A percentile compares a stretch with the other conserved stretches of the same genome.
Conservation (phyloP, 2,113 vertebrate genomes). For the Odocoileus virginianus region DNA sequence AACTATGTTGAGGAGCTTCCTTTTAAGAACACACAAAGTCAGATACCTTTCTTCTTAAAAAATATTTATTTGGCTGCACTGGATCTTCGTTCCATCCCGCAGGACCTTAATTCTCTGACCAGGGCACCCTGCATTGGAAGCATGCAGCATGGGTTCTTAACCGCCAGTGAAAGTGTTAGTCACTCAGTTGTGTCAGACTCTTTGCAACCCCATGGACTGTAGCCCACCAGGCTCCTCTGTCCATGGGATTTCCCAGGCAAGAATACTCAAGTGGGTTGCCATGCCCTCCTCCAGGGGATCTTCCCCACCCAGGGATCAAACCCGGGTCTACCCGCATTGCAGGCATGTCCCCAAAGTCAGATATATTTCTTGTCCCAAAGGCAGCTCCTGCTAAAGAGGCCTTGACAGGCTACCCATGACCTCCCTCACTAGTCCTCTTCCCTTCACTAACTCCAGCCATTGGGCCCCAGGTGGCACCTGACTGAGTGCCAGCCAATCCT, state of each 20-base stretch:
- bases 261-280: not conserved
- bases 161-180: not conserved
- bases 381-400: not conserved
- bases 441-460: not conserved
- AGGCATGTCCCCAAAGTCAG: not conserved
- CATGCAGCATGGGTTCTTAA: not conserved
- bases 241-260: not conserved
- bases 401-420: not conserved
- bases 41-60: not conserved
- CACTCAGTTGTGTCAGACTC: not conserved
- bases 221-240: not conserved
- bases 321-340: not conserved
- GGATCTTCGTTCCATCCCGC: not conserved
- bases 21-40: constrained; percentile 4
- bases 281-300: not conserved
- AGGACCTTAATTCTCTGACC: not conserved
- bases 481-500: not conserved
- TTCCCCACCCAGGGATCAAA: not conserved
- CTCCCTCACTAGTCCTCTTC: not conserved
- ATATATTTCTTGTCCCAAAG: not conserved
- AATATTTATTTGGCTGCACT: not conserved
- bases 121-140: not conserved
- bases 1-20: not conserved
- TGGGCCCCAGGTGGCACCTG: not conserved
- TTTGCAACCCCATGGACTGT: not conserved